phyloP scores from a whole-genome alignment of 2,888 invertebrate species.

The Biston stratarius region DNA sequence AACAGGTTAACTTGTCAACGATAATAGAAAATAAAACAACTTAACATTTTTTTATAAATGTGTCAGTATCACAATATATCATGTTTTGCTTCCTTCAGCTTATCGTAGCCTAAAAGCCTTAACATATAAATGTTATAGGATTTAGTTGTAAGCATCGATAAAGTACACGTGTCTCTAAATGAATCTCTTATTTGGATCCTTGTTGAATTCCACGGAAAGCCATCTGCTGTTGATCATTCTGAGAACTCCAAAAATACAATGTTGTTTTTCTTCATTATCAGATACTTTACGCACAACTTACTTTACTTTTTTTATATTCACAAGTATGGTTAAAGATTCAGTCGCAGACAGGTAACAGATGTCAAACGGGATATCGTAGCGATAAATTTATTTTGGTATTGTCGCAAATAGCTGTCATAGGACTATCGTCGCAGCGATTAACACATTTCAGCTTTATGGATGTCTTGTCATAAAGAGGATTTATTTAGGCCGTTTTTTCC shows the following conservation, averaged over 20 bases:
- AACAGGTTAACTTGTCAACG: too few relatives aligned
- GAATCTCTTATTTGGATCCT: slow-evolving; percentile 2
- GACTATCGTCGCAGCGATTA: not conserved
- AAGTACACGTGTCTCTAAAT: not conserved
- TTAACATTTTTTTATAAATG: not conserved
- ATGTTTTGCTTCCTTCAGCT: too few relatives aligned
- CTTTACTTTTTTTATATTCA: not conserved
- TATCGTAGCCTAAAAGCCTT: too few relatives aligned
- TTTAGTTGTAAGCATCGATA: not conserved
- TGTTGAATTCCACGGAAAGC: slow-evolving; percentile 15
- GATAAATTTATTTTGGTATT: slow-evolving; percentile 2
- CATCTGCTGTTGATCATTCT: slow-evolving; percentile 9
- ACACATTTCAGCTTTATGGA: slow-evolving; percentile 21
- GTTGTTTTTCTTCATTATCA: slow-evolving; percentile 8
- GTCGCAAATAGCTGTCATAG: slow-evolving; percentile 5
- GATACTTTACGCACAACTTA: not conserved
- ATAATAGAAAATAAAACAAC: not conserved
- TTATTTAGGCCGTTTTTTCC: slow-evolving; percentile 23
- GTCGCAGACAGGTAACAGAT: slow-evolving; percentile 1
- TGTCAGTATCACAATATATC: too few relatives aligned
- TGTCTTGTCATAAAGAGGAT: slow-evolving; percentile 22
- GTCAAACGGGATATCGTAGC: slow-evolving; percentile 10
- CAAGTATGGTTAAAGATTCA: too few relatives aligned
- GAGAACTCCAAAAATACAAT: slow-evolving; percentile 7
- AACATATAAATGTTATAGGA: too few relatives aligned